phyloP scores from a whole-genome alignment of 2,113 vertebrate species.

The Austrofundulus limnaeus region DNA sequence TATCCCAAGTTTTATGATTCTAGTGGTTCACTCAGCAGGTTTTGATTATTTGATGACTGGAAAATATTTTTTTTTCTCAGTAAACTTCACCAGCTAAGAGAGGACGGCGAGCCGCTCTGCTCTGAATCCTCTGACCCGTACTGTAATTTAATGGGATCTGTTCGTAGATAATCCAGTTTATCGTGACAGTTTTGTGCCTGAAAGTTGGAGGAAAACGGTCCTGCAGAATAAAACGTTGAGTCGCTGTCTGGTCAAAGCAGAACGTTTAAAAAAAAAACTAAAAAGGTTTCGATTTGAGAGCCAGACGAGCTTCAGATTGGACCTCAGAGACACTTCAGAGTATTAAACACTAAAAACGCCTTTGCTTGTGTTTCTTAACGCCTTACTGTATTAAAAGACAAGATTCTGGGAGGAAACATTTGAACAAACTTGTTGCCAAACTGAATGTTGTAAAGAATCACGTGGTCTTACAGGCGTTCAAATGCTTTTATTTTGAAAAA shows the following conservation, averaged over 20 bases:
- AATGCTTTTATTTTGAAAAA: constrained; percentile 32
- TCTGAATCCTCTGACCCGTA: constrained; percentile 21
- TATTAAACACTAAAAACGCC: constrained; percentile 43
- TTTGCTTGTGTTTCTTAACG: constrained; percentile 42
- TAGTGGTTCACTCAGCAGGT: no score
- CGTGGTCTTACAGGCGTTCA: constrained; percentile 24
- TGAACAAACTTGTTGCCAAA: constrained; percentile 48
- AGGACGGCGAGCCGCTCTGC: constrained; percentile 27
- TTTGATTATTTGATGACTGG: no score
- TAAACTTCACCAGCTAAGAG: constrained; percentile 40
- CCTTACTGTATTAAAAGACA: constrained; percentile 40
- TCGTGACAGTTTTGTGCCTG: constrained; percentile 8
- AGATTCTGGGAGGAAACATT: constrained; percentile 14
- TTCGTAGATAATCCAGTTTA: constrained; percentile 30
- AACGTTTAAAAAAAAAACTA: no score
- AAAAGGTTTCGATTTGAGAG: no score
- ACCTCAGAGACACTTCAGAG: constrained; percentile 7
- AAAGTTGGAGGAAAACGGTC: neutral
- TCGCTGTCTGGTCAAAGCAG: neutral
- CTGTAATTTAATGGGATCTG: constrained; percentile 19
- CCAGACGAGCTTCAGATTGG: constrained; percentile 12
- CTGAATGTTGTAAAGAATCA: neutral
- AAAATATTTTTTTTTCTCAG: neutral
- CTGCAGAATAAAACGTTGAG: constrained; percentile 15
- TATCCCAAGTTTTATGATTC: no score